phyloP scores from a whole-genome alignment of 2,113 vertebrate species.

The Panthera leo region DNA sequence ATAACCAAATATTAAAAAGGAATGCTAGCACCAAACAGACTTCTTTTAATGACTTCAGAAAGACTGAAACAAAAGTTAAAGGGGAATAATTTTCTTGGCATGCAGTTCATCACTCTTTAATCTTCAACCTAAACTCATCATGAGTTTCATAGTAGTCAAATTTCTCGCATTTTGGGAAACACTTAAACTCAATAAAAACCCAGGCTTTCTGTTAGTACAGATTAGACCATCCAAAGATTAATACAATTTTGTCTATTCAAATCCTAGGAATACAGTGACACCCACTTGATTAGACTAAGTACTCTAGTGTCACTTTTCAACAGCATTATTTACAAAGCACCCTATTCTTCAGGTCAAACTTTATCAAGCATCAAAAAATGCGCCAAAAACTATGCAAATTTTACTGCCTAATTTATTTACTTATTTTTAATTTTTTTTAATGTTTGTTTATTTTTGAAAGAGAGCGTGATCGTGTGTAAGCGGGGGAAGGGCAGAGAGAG shows the following conservation, averaged over 20 bases:
- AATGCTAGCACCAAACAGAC: background rate
- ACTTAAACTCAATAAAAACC: background rate
- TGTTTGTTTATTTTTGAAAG: no score
- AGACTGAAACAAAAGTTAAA: background rate
- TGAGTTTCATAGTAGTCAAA: background rate
- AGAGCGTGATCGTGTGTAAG: no score
- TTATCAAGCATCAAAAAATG: background rate
- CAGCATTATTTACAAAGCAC: background rate
- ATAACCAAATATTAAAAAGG: background rate
- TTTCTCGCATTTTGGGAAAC: constrained; percentile 16
- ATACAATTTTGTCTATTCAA: background rate
- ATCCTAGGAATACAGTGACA: background rate
- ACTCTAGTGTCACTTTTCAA: background rate
- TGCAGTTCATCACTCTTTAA: background rate
- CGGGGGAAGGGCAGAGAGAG: no score
- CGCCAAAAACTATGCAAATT: background rate
- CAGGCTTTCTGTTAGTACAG: background rate
- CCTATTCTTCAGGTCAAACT: background rate
- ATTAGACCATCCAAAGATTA: background rate
- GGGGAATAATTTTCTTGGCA: constrained; percentile 18
- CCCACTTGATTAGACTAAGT: background rate
- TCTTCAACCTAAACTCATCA: background rate
- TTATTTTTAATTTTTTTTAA: no score
- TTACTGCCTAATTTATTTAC: background rate
- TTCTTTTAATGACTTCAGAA: constrained; percentile 5